These are phyloP conservation scores for Dynastes tityus DNA, from an alignment of 2,888 invertebrate species.

Conservation along the genomic window DNA sequence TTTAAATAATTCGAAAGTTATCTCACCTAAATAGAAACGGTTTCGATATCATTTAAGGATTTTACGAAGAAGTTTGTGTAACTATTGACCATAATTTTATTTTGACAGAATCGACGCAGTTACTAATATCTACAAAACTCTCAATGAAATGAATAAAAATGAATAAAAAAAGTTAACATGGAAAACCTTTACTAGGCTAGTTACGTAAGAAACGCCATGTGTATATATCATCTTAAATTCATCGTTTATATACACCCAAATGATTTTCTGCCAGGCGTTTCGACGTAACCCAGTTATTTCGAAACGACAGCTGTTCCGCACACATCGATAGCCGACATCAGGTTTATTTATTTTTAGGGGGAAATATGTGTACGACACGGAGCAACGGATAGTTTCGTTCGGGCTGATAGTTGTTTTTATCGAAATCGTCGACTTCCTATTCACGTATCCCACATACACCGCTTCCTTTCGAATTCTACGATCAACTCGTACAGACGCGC, in stretches of 20 bases:
- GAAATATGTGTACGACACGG: conserved; percentile 27
- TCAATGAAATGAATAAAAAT: no score
- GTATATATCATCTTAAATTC: conserved; percentile 23
- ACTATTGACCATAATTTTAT: no score
- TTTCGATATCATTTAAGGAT: no score
- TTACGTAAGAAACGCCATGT: not conserved
- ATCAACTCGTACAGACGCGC: conserved; percentile 53
- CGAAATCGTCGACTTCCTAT: conserved; percentile 55
- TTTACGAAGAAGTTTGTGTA: no score
- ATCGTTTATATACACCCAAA: conserved; percentile 28
- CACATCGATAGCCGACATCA: conserved; percentile 22
- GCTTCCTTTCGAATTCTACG: conserved; percentile 54
- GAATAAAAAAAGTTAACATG: no score
- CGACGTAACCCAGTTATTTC: conserved; percentile 43
- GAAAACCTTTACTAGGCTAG: no score
- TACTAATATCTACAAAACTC: no score
- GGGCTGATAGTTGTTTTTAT: conserved; percentile 54
- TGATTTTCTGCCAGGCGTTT: conserved; percentile 35
- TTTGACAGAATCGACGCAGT: no score
- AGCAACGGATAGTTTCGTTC: conserved; percentile 32
- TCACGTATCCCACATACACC: conserved; percentile 53
- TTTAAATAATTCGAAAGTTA: no score
- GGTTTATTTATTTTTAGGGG: conserved; percentile 43
- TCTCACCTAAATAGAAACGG: no score
- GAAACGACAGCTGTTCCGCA: conserved; percentile 43